phyloP scores from a whole-genome alignment of 1,140 invertebrate genomes.

The Aricia agestis region DNA sequence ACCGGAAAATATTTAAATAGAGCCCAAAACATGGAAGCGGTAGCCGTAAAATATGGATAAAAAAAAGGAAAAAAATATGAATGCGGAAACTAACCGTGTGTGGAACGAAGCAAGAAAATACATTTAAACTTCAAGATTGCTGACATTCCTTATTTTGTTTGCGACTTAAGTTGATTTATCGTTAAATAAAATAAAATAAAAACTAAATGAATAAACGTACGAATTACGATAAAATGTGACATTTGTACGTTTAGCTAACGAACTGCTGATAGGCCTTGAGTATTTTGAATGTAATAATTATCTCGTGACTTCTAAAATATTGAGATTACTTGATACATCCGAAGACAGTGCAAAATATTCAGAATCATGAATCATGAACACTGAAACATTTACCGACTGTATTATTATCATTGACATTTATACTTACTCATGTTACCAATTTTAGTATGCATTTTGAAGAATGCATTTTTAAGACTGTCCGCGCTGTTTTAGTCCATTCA shows the following conservation, averaged over 20 bases:
- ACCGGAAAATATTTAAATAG: conserved; percentile 74
- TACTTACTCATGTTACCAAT: too few species aligned
- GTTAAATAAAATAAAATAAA: neutral
- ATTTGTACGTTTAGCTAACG: neutral
- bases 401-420: too few species aligned
- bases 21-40: conserved; percentile 58
- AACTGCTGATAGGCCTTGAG: too few species aligned
- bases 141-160: conserved; percentile 31
- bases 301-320: too few species aligned
- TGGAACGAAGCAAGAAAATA: conserved; percentile 51
- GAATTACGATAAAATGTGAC: too few species aligned
- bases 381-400: too few species aligned
- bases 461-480: neutral
- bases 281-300: too few species aligned
- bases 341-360: too few species aligned
- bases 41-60: conserved; percentile 65
- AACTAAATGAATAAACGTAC: too few species aligned
- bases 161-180: conserved; percentile 4
- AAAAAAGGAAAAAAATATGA: conserved; percentile 48
- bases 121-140: conserved; percentile 46
- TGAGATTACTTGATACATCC: too few species aligned
- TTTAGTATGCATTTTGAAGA: too few species aligned
- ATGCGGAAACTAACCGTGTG: conserved; percentile 54
- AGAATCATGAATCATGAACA: too few species aligned
- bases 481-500: neutral